phyloP scores from a whole-genome alignment of 2,113 vertebrate species.

The Calypte anna region DNA sequence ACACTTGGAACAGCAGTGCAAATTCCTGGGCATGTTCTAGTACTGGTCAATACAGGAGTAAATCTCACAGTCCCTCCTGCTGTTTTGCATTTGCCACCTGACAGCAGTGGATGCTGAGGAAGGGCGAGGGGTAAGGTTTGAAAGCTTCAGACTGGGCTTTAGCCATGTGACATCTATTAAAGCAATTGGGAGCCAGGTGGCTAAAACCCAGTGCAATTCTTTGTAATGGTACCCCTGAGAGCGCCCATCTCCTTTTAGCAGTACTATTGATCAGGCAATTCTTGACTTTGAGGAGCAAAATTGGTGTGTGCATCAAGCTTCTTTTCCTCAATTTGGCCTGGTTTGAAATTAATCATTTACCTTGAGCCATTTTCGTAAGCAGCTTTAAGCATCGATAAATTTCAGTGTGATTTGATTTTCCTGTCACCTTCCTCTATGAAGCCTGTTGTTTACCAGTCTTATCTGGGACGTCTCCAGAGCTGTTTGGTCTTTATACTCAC shows the following conservation, averaged over 20 bases:
- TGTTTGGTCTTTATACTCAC: constrained; percentile 10
- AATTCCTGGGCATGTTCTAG: background rate
- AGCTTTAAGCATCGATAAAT: constrained; percentile 37
- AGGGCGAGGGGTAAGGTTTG: constrained; percentile 1
- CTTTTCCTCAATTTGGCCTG: constrained; percentile 66
- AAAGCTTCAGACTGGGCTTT: constrained; percentile 11
- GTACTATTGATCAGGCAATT: constrained; percentile 65
- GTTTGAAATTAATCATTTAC: constrained; percentile 50
- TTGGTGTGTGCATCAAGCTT: constrained; percentile 57
- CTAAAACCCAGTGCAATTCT: constrained; percentile 61
- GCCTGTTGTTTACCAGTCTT: constrained; percentile 20
- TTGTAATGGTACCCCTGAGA: constrained; percentile 65
- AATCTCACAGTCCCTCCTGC: constrained; percentile 11
- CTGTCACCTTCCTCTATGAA: background rate
- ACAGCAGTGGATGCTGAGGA: constrained; percentile 24
- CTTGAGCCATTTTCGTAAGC: constrained; percentile 35
- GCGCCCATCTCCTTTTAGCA: constrained; percentile 49
- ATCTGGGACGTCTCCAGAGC: background rate
- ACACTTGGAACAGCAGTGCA: background rate
- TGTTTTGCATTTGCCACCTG: constrained; percentile 21
- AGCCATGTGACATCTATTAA: constrained; percentile 49
- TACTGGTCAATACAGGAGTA: background rate
- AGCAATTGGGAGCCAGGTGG: constrained; percentile 64
- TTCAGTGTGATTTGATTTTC: constrained; percentile 40
- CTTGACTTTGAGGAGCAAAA: constrained; percentile 66